Conservation (phyloP, 2,888 invertebrate genomes). For the Harmothoe impar region DNA sequence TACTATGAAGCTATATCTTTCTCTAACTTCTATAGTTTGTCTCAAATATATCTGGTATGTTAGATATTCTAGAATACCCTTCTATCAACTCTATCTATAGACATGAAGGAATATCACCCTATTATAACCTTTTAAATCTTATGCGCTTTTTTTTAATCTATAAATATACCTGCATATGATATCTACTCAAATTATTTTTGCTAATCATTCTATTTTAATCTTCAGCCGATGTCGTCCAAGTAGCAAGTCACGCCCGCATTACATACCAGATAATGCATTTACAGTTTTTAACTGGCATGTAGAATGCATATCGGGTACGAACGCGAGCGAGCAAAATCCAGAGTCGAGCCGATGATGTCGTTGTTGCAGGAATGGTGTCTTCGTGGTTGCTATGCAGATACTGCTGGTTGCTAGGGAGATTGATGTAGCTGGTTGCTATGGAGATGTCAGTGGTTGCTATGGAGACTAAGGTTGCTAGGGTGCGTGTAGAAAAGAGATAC, state of each 20-base stretch:
- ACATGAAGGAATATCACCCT: too few species aligned
- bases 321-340: constrained; percentile 35
- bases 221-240: not conserved
- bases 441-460: not conserved
- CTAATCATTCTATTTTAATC: not conserved
- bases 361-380: not conserved
- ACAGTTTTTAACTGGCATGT: constrained; percentile 89
- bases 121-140: too few species aligned
- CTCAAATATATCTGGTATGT: too few species aligned
- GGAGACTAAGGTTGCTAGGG: constrained; percentile 52
- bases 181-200: too few species aligned
- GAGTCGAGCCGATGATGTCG: not conserved
- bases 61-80: too few species aligned
- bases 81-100: too few species aligned
- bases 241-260: constrained; percentile 85
- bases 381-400: not conserved
- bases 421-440: not conserved
- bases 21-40: too few species aligned
- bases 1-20: too few species aligned
- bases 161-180: too few species aligned
- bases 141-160: too few species aligned
- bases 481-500: constrained; percentile 79
- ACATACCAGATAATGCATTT: constrained; percentile 99
- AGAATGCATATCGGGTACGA: constrained; percentile 89
- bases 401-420: not conserved